Base-by-base conservation (phyloP, 2,113 vertebrate genomes). In the Gobiocypris rarus region DNA sequence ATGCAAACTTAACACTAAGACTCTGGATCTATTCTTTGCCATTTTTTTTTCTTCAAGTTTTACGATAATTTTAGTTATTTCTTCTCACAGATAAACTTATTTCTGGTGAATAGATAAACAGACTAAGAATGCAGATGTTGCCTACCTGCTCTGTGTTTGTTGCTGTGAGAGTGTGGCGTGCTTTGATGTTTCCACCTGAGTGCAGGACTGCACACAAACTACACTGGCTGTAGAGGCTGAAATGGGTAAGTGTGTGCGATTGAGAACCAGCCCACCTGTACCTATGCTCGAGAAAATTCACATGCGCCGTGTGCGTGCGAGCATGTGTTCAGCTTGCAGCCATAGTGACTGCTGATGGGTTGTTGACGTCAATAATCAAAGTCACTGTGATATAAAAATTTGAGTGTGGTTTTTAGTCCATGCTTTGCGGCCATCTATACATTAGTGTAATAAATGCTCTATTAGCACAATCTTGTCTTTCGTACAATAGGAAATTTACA, bases 241-340 rank as follows among this genome's bases (percentile, higher is more conserved):
- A 85, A 74, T 88, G 75, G 69, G 52, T 75, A 67, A 56, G 45
- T 73, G 43, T 78, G 81, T 79, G 76, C 28, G 82, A n/a, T 17
- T 81, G 71, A 86, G 82, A 91, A 58, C 84, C 85, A 50, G 43
- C 88, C 89, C 87, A 80, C 88, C 75, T 31, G 77, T 82, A 90
- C 67, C 85, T 83, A 86, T 87, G 84, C 84, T 78, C 31, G 73
- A 81, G 50, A 88, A 89, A 26, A 84, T 58, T 81, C 31, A 28
- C 83, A 83, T 48, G 59, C 65, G 13, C 52, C 78, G 26, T 86
- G 48, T 43, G 58, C 52, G 61, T 78, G 86, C 82, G 34, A 61
- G 19, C 73, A 67, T 26, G 24, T 22, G 5, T 69, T 73, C 54
- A 17, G 13, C 38, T 26, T 76, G 56, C 4, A 81, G 63, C 79